These are phyloP conservation scores for Tachina grossa DNA, from an alignment of 2,888 invertebrate species.

Conservation along the genomic window DNA sequence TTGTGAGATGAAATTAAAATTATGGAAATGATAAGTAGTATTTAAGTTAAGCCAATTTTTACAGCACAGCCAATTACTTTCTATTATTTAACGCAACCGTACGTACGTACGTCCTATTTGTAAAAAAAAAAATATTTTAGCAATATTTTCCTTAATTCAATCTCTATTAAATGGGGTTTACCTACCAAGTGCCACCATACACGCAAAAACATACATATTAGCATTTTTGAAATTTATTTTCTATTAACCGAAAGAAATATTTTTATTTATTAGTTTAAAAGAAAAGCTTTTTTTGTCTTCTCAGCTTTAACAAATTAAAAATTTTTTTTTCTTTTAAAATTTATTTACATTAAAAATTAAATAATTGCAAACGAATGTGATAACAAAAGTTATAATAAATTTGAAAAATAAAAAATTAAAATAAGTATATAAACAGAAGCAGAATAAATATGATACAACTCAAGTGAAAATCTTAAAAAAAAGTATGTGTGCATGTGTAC, in stretches of 20 bases:
- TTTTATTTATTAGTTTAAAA: constrained; percentile 48
- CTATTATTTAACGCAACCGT: not conserved
- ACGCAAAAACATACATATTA: not conserved
- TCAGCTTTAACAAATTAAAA: constrained; percentile 69
- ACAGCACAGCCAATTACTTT: constrained; percentile 36
- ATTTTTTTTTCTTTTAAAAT: constrained; percentile 46
- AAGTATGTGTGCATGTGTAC: not conserved
- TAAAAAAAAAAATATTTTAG: not conserved
- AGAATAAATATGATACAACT: constrained; percentile 1
- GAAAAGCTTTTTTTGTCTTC: constrained; percentile 42
- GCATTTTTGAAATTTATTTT: not conserved
- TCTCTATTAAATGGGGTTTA: not conserved
- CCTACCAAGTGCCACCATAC: constrained; percentile 7
- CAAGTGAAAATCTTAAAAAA: constrained; percentile 26
- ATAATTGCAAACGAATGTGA: constrained; percentile 71
- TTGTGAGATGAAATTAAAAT: constrained; percentile 10
- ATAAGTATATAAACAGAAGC: constrained; percentile 23
- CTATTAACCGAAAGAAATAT: constrained; percentile 3
- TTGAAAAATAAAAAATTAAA: constrained; percentile 48
- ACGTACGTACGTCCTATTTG: not conserved
- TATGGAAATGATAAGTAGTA: constrained; percentile 25
- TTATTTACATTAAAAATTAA: constrained; percentile 61
- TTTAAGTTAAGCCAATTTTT: constrained; percentile 43
- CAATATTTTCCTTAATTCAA: constrained; percentile 31
- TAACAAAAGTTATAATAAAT: constrained; percentile 68